These are phyloP conservation scores for Eupsilia transversa DNA, from an alignment of 2,888 invertebrate species.

Conservation along the genomic window DNA sequence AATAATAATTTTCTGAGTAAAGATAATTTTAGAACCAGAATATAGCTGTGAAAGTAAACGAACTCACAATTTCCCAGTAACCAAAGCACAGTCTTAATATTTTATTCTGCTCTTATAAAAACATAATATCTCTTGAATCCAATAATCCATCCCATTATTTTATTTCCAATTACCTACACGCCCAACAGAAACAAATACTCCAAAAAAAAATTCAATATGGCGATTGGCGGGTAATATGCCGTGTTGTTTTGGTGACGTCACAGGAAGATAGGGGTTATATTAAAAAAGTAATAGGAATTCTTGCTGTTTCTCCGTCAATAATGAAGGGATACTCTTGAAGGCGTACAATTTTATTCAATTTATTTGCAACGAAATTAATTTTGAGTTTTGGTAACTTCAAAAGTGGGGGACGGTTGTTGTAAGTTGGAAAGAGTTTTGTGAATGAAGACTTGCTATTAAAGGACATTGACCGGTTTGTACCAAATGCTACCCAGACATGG, in stretches of 20 bases:
- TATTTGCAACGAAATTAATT: conserved; percentile 40
- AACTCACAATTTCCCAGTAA: not conserved
- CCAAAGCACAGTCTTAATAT: not conserved
- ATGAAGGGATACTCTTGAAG: conserved; percentile 21
- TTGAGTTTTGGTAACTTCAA: conserved; percentile 5
- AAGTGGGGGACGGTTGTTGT: not conserved
- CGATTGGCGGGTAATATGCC: conserved; percentile 27
- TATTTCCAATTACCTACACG: conserved; percentile 14
- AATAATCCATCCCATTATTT: conserved; percentile 23
- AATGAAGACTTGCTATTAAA: not conserved
- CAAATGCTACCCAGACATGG: too few relatives aligned
- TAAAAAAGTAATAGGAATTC: conserved; percentile 53
- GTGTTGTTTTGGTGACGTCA: conserved; percentile 41
- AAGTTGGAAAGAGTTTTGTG: not conserved
- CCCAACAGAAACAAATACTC: conserved; percentile 19
- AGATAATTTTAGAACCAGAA: not conserved
- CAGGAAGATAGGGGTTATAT: conserved; percentile 46
- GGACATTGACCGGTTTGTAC: too few relatives aligned
- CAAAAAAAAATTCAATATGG: conserved; percentile 31
- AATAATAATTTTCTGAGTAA: not conserved
- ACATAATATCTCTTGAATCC: not conserved
- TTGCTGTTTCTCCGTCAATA: conserved; percentile 37
- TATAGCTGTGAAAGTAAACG: not conserved
- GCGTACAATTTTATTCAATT: conserved; percentile 40
- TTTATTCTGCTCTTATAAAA: not conserved